Evolutionary conservation across 2,113 vertebrate genomes (phyloP), one percentile per base, ranked within the genome.

Genomic region (Psittacus erithacus): DNA sequence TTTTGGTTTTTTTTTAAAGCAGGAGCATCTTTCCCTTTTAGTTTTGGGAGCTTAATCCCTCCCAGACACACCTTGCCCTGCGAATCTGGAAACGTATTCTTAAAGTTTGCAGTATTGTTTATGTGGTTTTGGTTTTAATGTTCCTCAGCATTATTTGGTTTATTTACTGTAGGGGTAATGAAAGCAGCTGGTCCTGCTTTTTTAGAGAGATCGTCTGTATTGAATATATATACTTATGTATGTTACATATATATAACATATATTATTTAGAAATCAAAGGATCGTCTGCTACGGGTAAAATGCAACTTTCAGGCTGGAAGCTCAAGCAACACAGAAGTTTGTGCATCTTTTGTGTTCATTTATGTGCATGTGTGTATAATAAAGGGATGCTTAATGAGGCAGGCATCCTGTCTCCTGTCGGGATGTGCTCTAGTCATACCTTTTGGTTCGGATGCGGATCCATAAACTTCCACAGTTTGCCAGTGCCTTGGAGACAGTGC

Each of bases 391-490:
- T 44, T 11, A 31, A 17, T 12, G 31, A 46, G 46, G 29, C 41
- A 41, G 39, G 11, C 33, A 12, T 73, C 64, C 18, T 13, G 1
- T 25, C 43, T 49, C 23, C 43, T 2, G 0, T 22, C 1, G 14
- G 73, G 49, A 29, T 19, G 49, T 13, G 38, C 65, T 33, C 12
- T 5, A 13, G 31, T 50, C 33, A 2, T 18, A 33, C 38, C 28
- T 46, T 24, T 41, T 20, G 11, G 9, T n/a, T n/a, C 0, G 8
- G 25, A 20, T 44, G 60, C 0, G 2, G 62, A 55, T 62, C 46
- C 2, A 1, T 41, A 25, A 77, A 29, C 63, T 63, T 62, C 41
- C 15, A 3, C 27, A 62, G 15, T 5, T 31, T 64, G 39, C 33
- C 17, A 17, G 31, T 28, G 62, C 25, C 31, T 81, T 19, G 60